Conservation (phyloP, 2,797 vertebrate species). For the Huso huso region DNA sequence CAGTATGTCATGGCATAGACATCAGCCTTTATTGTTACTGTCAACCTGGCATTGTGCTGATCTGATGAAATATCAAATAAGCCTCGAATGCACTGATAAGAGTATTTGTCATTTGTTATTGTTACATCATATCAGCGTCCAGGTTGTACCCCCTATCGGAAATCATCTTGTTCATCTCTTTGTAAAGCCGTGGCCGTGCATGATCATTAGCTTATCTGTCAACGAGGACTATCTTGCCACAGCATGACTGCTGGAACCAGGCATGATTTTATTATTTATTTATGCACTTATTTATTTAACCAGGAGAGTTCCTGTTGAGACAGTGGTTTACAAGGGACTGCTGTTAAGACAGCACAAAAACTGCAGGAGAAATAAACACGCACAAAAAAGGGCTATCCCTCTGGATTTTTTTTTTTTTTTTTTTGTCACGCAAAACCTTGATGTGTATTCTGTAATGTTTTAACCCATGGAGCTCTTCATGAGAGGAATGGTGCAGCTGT, state of each 20-base stretch:
- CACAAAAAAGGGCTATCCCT: no score
- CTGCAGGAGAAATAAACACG: no score
- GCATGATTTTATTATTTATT: no score
- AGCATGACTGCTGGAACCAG: background rate
- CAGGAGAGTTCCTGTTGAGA: conserved; percentile 15
- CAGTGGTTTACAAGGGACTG: conserved; percentile 17
- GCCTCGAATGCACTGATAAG: background rate
- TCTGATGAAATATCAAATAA: background rate
- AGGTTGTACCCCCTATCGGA: conserved; percentile 8
- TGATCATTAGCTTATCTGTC: conserved; percentile 2
- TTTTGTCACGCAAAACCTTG: no score
- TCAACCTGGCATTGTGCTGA: background rate
- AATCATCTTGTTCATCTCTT: background rate
- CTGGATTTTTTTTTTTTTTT: no score
- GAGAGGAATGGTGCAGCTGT: no score
- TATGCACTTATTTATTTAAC: background rate
- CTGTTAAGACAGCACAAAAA: background rate
- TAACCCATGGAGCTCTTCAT: no score
- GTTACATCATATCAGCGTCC: conserved; percentile 8
- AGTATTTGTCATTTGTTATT: background rate
- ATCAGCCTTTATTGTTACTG: background rate
- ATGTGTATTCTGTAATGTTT: no score
- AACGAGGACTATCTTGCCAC: background rate
- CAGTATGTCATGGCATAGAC: background rate
- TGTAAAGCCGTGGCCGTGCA: background rate